Percentiles rank a stretch among this genome's conserved stretches.
phyloP scores from a whole-genome alignment of 2,113 vertebrate genomes.

The Formicarius rufipectus region DNA sequence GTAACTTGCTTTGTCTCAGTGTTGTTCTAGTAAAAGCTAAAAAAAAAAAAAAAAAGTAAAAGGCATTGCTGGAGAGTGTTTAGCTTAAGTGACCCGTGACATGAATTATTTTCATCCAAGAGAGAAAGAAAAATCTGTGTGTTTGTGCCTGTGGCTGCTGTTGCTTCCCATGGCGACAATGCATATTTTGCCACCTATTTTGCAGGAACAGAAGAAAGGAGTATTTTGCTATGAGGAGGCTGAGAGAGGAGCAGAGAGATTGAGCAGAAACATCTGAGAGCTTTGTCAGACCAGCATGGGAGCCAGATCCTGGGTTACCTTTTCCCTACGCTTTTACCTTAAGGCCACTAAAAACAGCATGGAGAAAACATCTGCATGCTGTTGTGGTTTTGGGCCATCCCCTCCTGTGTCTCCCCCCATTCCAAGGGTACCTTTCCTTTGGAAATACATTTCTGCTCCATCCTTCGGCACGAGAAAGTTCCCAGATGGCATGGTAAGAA shows the following conservation, averaged over 20 bases:
- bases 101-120: background rate
- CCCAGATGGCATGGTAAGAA: background rate
- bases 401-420: accelerated
- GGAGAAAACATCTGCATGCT: background rate
- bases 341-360: background rate
- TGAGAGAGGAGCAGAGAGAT: background rate
- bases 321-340: background rate
- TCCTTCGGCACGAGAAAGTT: background rate
- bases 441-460: background rate
- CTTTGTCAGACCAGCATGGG: background rate
- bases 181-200: background rate
- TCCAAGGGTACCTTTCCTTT: background rate
- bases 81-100: background rate
- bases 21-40: background rate
- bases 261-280: background rate
- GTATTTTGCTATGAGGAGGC: background rate
- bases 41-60: background rate
- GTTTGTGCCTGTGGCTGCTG: background rate
- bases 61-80: background rate
- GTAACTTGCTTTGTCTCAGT: background rate
- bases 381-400: accelerated
- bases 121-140: background rate
- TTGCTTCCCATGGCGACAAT: background rate
- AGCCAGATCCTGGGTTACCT: background rate
- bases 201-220: background rate